Base-by-base conservation (phyloP, 2,888 invertebrate species). In the Mesorhabditis spiculigera region DNA sequence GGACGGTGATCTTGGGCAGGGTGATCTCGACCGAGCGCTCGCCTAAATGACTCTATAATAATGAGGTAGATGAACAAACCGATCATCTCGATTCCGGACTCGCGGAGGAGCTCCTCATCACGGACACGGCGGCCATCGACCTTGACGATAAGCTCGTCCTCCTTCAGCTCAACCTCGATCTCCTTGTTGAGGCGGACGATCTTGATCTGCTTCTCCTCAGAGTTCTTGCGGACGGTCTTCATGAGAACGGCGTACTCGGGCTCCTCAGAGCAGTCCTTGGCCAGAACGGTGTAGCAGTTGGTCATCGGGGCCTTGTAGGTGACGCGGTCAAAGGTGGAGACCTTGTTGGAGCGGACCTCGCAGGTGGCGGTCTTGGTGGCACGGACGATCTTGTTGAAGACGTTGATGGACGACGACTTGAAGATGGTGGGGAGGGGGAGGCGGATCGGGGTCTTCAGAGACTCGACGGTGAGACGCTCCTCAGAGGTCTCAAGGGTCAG, bases 231-330 rank as follows among this genome's bases (percentile, higher is more conserved):
- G 65, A 68, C 16, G 71, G 85, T 81, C 79, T 86, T 86, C 69
- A 83, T 80, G 44, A 87, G 77, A 58, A 87, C 86, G 73, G 86
- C 86, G 76, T 87, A 84, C 68, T 81, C 79, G 70, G 83, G 79
- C 70, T 76, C 63, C 43, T 82, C 77, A 28, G 86, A 84, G 78
- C 87, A 87, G 77, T 88, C 87, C 81, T 87, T 87, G 76, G 86
- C 86, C 71, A 88, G 72, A 43, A 88, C 81, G 66, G 86, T 83
- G 77, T 84, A 86, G 81, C 87, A 88, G 63, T 70, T 77, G 68
- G 81, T 78, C 67, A 84, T 68, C 50, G 83, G 81, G 50, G 79
- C 81, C 41, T 77, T 73, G 77, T 77, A 82, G 68, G 68, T 65
- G 62, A 81, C 77, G 44, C 78, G 75, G 71, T 86, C 86, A 78